Conservation (phyloP, 2,113 vertebrate species). For the Regulus satrapa region DNA sequence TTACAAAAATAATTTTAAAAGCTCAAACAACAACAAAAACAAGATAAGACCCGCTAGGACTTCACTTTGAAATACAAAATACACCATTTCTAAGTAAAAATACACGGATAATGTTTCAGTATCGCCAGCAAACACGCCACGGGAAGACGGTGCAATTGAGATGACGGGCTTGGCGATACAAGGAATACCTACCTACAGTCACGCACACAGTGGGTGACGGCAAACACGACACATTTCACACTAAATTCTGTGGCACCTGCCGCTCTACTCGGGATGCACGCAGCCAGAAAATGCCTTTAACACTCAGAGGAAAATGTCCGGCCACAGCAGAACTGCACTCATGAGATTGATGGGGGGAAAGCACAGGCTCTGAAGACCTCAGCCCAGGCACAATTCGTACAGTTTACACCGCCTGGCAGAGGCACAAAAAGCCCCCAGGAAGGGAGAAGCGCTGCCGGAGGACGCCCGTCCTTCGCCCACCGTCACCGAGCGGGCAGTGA, state of each 20-base stretch:
- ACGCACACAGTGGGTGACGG: fast-evolving
- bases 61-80: background rate
- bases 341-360: background rate
- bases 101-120: background rate
- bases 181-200: background rate
- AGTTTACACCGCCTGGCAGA: background rate
- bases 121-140: background rate
- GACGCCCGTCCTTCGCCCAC: background rate
- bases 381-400: background rate
- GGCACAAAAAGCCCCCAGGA: background rate
- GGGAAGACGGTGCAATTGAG: background rate
- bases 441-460: background rate
- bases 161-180: background rate
- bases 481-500: background rate
- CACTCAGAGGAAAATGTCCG: background rate
- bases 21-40: no score
- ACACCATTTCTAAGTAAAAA: background rate
- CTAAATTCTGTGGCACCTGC: background rate
- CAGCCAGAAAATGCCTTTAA: background rate
- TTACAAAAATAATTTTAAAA: background rate
- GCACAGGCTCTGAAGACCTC: background rate
- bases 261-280: background rate
- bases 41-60: background rate
- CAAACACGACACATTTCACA: background rate
- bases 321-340: background rate